phyloP scores from a whole-genome alignment of 2,888 invertebrate genomes.

The Myathropa florea region DNA sequence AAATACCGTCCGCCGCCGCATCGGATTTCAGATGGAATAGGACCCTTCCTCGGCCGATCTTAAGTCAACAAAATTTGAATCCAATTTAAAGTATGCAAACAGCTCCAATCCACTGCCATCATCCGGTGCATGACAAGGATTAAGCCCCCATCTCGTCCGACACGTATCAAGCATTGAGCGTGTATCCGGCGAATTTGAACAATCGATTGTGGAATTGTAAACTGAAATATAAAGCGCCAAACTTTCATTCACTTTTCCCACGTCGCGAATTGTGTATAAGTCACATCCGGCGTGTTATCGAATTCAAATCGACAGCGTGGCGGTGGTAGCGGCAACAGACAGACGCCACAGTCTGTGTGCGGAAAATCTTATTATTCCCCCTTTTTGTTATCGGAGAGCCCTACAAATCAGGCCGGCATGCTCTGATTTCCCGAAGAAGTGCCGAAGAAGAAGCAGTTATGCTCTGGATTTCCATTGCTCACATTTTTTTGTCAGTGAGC shows the following conservation, averaged over 20 bases:
- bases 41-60: neutral
- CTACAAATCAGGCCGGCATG: slow-evolving; percentile 46
- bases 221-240: slow-evolving; percentile 40
- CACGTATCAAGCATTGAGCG: slow-evolving; percentile 23
- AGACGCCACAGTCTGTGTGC: slow-evolving; percentile 50
- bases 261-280: slow-evolving; percentile 54
- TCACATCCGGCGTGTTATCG: slow-evolving; percentile 65
- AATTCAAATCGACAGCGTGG: slow-evolving; percentile 42
- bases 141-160: slow-evolving; percentile 6
- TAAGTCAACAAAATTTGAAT: slow-evolving; percentile 34
- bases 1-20: neutral
- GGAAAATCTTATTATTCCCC: slow-evolving; percentile 31
- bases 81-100: slow-evolving; percentile 53
- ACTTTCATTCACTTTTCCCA: slow-evolving; percentile 51
- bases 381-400: slow-evolving; percentile 30
- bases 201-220: slow-evolving; percentile 48
- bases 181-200: slow-evolving; percentile 42
- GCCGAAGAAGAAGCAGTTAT: slow-evolving; percentile 19
- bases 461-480: slow-evolving; percentile 17
- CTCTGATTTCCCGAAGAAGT: slow-evolving; percentile 47
- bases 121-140: slow-evolving; percentile 47
- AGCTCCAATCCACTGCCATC: slow-evolving; percentile 38
- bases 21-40: neutral
- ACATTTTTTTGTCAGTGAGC: slow-evolving; percentile 1
- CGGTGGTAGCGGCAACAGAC: slow-evolving; percentile 13